Conservation (phyloP, 2,888 invertebrate genomes). For the Sepiola atlantica region DNA sequence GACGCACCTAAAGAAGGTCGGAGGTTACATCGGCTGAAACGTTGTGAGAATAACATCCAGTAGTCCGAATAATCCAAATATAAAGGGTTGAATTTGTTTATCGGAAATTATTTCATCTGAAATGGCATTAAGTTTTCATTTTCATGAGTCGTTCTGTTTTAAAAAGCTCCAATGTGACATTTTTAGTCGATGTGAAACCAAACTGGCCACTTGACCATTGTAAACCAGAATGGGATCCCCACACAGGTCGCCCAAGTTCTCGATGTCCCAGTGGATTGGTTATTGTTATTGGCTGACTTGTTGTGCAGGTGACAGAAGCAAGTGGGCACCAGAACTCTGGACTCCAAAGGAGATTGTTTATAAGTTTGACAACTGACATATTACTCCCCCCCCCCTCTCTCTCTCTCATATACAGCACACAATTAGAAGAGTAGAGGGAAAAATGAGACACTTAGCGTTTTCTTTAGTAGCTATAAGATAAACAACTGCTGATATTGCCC, state of each 20-base stretch:
- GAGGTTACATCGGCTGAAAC: no score
- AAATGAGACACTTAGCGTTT: not conserved
- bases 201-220: not conserved
- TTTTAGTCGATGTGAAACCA: no score
- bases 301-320: not conserved
- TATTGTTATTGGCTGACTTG: not conserved
- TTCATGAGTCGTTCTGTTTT: no score
- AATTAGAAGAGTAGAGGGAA: not conserved
- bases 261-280: not conserved
- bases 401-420: not conserved
- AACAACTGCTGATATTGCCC: not conserved
- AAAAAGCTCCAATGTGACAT: no score
- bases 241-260: not conserved
- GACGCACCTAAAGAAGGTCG: no score
- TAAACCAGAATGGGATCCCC: not conserved
- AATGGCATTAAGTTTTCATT: no score
- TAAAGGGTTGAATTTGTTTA: no score
- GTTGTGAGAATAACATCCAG: no score
- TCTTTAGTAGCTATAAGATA: not conserved
- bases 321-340: not conserved
- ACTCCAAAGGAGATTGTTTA: not conserved
- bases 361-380: constrained; percentile 18
- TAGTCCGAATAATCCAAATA: no score
- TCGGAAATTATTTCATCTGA: no score
- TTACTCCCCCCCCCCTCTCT: no score